phyloP scores from a whole-genome alignment of 2,888 invertebrate genomes.

The Craniophora ligustri region DNA sequence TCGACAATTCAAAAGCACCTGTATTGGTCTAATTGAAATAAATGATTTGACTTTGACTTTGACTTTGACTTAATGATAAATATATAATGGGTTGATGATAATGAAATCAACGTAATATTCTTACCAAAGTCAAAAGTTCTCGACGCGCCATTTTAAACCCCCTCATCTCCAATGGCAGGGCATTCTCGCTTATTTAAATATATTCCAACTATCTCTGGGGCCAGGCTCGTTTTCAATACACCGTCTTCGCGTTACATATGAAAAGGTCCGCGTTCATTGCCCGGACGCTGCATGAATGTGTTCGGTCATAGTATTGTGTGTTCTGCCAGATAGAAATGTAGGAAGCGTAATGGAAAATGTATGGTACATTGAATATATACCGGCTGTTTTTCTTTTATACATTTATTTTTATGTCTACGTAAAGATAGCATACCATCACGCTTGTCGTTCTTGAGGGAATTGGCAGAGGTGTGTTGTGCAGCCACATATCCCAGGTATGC shows the following conservation, averaged over 20 bases:
- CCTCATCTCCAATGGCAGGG: constrained; percentile 48
- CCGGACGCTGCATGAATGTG: constrained; percentile 30
- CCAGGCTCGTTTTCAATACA: constrained; percentile 52
- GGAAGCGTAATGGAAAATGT: constrained; percentile 14
- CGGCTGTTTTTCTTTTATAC: constrained; percentile 2
- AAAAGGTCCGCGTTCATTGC: constrained; percentile 43
- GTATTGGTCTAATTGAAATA: too few relatives aligned
- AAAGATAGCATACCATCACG: too few relatives aligned
- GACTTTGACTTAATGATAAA: too few relatives aligned
- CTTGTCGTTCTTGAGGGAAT: too few relatives aligned
- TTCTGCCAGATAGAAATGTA: constrained; percentile 27
- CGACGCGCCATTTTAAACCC: constrained; percentile 40
- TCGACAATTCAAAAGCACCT: too few relatives aligned
- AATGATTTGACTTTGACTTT: too few relatives aligned
- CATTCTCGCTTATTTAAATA: constrained; percentile 60
- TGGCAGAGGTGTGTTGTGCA: too few relatives aligned
- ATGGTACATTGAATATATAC: constrained; percentile 6
- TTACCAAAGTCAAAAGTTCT: not conserved
- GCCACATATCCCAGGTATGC: too few relatives aligned
- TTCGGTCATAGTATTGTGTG: constrained; percentile 33
- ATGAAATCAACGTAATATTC: not conserved
- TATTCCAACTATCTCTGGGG: constrained; percentile 55
- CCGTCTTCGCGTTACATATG: constrained; percentile 50
- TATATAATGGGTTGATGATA: too few relatives aligned
- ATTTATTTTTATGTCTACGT: not conserved